Base-by-base conservation (phyloP, 2,888 invertebrate genomes). In the Portevinia maculata region DNA sequence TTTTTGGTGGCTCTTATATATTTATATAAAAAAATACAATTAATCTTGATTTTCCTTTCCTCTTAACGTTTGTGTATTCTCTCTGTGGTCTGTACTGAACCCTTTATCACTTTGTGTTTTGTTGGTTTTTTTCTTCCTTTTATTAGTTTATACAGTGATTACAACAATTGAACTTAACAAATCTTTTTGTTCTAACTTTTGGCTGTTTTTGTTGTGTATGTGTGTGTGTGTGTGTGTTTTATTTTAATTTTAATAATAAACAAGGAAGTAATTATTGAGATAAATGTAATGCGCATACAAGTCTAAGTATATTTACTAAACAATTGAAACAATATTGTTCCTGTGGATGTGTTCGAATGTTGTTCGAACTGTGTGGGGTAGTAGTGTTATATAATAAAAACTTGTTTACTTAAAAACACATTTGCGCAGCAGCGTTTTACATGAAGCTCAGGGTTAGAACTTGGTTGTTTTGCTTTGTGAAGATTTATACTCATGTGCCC, bases 1-100 rank as follows among this genome's bases (percentile, higher is more conserved):
- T 76, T 67, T 83, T 83, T 83, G 83, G 83, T 83, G 73, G 83
- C 78, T 83, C 76, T 83, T 83, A 78, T 71, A 65, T 78, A 73
- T 67, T 71, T 78, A 71, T 73, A 83, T 62, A 78, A 73, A 83
- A 71, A 67, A 76, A 83, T 76, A 71, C 62, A 76, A 57, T 75
- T 46, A 81, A 55, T 74, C 74, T 71, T 73, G 48, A 37, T 55
- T 67, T 60, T 28, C 44, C 15, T 60, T 65, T 64, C 48, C 13
- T 50, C 9, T 44, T 53, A 5, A 8, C 17, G 24, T 57, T 37
- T 53, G 24, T 70, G 39, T 59, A 50, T 46, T 65, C 19, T 28
- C 11, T 67, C 52, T 37, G 65, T 24, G 37, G 19, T 62, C 55
- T 76, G 15, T 48, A 50, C 67, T 69, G 37, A 55, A 39, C 24